phyloP scores from a whole-genome alignment of 2,888 invertebrate species.

The Acleris cristana region DNA sequence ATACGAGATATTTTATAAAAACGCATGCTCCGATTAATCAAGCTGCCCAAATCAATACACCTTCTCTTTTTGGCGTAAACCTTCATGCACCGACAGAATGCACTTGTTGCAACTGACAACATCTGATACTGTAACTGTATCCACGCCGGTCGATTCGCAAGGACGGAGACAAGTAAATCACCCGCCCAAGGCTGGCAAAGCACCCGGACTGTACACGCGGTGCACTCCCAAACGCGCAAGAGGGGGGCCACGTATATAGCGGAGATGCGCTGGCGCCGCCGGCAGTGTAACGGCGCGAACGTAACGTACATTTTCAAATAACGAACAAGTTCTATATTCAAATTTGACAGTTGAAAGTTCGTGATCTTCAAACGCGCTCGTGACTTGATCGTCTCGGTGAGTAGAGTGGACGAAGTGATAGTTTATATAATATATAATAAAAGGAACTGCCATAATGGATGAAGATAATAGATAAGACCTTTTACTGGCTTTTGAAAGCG shows the following conservation, averaged over 20 bases:
- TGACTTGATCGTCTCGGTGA: conserved; percentile 17
- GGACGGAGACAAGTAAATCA: conserved; percentile 16
- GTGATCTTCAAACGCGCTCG: conserved; percentile 13
- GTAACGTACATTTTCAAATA: conserved; percentile 39
- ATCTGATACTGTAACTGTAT: conserved; percentile 12
- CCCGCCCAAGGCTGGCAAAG: conserved; percentile 4
- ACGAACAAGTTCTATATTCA: background rate
- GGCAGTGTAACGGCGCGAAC: conserved; percentile 53
- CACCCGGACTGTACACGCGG: background rate
- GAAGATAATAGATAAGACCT: too few relatives aligned
- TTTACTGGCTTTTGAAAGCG: too few relatives aligned
- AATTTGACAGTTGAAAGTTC: conserved; percentile 22
- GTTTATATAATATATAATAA: background rate
- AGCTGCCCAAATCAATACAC: too few relatives aligned
- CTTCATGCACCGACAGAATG: conserved; percentile 8
- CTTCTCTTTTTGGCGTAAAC: background rate
- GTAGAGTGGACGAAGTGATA: conserved; percentile 10
- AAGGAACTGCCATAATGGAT: too few relatives aligned
- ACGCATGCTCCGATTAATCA: too few relatives aligned
- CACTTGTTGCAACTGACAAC: conserved; percentile 20
- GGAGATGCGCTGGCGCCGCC: conserved; percentile 55
- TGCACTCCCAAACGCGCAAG: conserved; percentile 42
- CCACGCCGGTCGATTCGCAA: conserved; percentile 15
- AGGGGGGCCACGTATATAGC: conserved; percentile 68
- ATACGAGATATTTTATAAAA: too few relatives aligned